A percentile compares a stretch with the other conserved stretches of the same genome.
Conservation (phyloP, 2,113 vertebrate genomes). For the Ellobius talpinus region DNA sequence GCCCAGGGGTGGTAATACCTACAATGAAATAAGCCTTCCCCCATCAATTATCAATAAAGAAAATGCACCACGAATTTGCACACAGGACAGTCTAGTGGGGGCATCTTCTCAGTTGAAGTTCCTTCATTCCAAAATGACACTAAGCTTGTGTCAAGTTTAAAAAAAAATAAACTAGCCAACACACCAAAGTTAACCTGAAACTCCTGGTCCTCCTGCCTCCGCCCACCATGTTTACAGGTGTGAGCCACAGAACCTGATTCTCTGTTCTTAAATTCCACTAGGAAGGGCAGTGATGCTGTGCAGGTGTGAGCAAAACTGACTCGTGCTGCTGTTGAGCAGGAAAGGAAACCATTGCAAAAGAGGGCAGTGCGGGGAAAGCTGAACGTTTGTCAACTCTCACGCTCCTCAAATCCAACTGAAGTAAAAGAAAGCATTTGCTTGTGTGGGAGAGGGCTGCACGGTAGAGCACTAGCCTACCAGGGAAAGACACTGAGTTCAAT, state of each 20-base stretch:
- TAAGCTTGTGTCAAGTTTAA: background rate
- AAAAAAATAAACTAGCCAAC: background rate
- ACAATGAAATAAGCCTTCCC: background rate
- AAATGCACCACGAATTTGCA: background rate
- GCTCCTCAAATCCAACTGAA: background rate
- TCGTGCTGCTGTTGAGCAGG: background rate
- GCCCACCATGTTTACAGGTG: background rate
- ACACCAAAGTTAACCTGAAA: background rate
- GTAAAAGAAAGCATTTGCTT: background rate
- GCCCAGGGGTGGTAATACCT: background rate
- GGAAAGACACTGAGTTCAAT: background rate
- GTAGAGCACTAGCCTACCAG: background rate
- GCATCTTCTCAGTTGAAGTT: background rate
- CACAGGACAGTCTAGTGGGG: background rate
- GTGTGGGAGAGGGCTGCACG: no score
- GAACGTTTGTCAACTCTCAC: background rate
- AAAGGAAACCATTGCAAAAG: background rate
- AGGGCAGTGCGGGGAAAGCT: background rate
- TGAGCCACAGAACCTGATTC: background rate
- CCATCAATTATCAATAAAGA: background rate
- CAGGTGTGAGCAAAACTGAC: background rate
- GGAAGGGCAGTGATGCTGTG: background rate
- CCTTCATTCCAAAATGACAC: background rate
- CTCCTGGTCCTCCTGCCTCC: background rate
- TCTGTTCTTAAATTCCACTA: background rate